phyloP scores from a whole-genome alignment of 2,888 invertebrate species.

The Ophioninae sp. region DNA sequence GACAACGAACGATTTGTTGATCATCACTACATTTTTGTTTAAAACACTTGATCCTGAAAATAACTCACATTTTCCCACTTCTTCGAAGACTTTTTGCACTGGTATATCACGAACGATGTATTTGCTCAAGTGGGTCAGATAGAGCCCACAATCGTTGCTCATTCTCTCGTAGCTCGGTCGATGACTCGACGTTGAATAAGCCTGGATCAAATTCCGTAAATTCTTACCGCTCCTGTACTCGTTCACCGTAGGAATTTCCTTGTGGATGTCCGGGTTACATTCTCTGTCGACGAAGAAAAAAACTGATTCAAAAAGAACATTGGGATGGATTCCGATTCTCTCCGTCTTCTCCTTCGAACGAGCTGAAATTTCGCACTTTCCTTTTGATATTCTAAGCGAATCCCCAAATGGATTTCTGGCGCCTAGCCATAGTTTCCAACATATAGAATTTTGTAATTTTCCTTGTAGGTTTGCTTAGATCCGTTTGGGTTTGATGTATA shows the following conservation, averaged over 20 bases:
- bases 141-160: slow-evolving; percentile 74
- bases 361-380: not conserved
- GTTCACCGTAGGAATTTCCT: slow-evolving; percentile 73
- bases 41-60: not conserved
- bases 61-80: slow-evolving; percentile 74
- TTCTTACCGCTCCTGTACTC: slow-evolving; percentile 73
- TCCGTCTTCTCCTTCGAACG: not conserved
- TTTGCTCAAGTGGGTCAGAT: slow-evolving; percentile 75
- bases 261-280: slow-evolving; percentile 74
- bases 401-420: too few species aligned
- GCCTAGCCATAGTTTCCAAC: too few species aligned
- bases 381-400: too few species aligned
- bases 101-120: slow-evolving; percentile 73
- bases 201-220: slow-evolving; percentile 75
- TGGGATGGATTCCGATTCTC: too few species aligned
- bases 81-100: slow-evolving; percentile 74
- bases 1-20: not conserved
- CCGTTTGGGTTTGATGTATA: too few species aligned
- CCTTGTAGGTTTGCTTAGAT: too few species aligned
- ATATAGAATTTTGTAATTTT: too few species aligned
- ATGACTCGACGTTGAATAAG: slow-evolving; percentile 78
- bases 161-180: slow-evolving; percentile 74
- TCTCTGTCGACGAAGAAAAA: slow-evolving; percentile 66
- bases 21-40: not conserved
- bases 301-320: too few species aligned